These are phyloP conservation scores for Oenanthe oenanthe DNA, from an alignment of 2,113 vertebrate genomes.

Conservation along the genomic window DNA sequence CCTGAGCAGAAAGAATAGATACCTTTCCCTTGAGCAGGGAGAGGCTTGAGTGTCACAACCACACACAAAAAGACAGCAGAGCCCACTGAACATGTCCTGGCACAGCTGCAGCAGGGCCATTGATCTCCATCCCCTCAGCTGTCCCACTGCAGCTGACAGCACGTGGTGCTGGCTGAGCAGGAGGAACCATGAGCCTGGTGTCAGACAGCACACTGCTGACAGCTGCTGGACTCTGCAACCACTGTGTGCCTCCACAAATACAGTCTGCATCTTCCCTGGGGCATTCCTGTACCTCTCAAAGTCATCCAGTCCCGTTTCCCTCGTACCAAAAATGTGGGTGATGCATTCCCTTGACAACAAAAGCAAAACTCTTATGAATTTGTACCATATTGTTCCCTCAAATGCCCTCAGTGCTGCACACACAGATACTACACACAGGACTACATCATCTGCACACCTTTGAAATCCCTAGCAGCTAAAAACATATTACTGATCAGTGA, in stretches of 20 bases:
- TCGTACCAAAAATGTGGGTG: rapidly evolving
- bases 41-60: neutral
- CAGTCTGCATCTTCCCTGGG: neutral
- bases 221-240: neutral
- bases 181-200: neutral
- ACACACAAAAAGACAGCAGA: neutral
- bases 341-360: neutral
- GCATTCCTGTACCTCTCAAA: rapidly evolving
- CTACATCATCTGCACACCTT: neutral
- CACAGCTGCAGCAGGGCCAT: neutral
- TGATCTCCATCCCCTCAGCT: neutral
- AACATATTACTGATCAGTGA: neutral
- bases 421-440: neutral
- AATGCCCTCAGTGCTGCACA: neutral
- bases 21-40: neutral
- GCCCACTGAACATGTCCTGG: neutral
- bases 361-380: neutral
- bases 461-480: neutral
- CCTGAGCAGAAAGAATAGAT: neutral
- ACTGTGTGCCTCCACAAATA: neutral
- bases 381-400: neutral
- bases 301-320: neutral
- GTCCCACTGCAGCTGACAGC: neutral
- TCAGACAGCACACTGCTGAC: rapidly evolving
- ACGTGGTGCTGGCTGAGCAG: rapidly evolving